phyloP scores from a whole-genome alignment of 2,888 invertebrate genomes.

The Agriopis marginaria region DNA sequence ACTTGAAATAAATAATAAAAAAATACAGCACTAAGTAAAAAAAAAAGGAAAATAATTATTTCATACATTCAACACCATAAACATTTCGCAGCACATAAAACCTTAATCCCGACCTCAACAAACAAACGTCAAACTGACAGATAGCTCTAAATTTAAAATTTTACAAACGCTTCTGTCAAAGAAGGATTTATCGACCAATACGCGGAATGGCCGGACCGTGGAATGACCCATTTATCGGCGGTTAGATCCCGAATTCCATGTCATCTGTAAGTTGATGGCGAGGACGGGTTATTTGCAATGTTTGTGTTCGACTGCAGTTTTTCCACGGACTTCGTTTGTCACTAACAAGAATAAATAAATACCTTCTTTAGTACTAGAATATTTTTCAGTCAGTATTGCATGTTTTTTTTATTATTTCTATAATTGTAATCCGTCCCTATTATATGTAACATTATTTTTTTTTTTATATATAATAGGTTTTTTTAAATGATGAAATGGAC shows the following conservation, averaged over 20 bases:
- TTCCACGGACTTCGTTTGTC: constrained; percentile 11
- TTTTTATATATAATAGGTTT: too few species aligned
- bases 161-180: constrained; percentile 39
- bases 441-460: too few species aligned
- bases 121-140: constrained; percentile 42
- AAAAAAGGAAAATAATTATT: neutral
- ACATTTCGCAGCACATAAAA: constrained; percentile 20
- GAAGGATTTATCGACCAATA: constrained; percentile 43
- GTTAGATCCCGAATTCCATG: constrained; percentile 47
- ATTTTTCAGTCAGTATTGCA: too few species aligned
- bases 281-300: constrained; percentile 14
- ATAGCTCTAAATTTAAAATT: constrained; percentile 43
- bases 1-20: too few species aligned
- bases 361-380: too few species aligned
- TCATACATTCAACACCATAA: constrained; percentile 8
- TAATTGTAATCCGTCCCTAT: too few species aligned
- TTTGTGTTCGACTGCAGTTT: constrained; percentile 8
- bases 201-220: constrained; percentile 35
- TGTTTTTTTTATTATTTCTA: too few species aligned
- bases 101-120: constrained; percentile 22
- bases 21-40: neutral
- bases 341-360: neutral
- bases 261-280: constrained; percentile 19
- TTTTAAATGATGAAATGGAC: too few species aligned
- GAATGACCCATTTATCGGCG: constrained; percentile 48